Evolutionary conservation across 2,113 vertebrate species (phyloP).

Genomic region (Hippocampus barbouri): DNA sequence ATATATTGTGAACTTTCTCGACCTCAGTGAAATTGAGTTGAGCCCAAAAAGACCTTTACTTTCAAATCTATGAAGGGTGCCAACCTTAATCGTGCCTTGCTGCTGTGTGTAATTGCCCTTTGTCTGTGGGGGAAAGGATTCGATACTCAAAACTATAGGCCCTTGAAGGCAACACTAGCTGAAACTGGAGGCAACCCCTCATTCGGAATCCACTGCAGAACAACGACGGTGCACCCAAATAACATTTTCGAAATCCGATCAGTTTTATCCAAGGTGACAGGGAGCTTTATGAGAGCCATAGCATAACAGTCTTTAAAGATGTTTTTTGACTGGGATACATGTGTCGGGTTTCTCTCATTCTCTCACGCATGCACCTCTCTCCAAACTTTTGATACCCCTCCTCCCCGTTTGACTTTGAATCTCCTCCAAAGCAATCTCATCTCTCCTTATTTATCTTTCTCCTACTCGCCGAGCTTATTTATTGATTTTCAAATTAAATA

Average conservation of each 20-base stretch:
- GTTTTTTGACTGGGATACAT: constrained; percentile 51
- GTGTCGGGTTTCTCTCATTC: constrained; percentile 46
- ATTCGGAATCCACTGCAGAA: neutral
- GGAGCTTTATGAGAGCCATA: constrained; percentile 60
- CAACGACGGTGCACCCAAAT: constrained; percentile 7
- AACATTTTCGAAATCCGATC: constrained; percentile 46
- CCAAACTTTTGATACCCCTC: constrained; percentile 48
- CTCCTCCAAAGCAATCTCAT: constrained; percentile 43
- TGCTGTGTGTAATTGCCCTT: constrained; percentile 52
- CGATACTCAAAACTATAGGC: constrained; percentile 25
- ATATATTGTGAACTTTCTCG: constrained; percentile 58
- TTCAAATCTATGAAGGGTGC: constrained; percentile 54
- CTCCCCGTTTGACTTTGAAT: constrained; percentile 60
- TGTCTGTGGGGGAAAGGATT: constrained; percentile 34
- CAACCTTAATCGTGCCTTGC: constrained; percentile 47
- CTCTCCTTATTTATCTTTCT: constrained; percentile 32
- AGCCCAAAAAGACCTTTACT: constrained; percentile 55
- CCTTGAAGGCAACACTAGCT: constrained; percentile 38
- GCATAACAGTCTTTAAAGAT: constrained; percentile 60
- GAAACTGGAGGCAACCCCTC: constrained; percentile 40
- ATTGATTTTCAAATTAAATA: constrained; percentile 39
- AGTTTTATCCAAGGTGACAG: constrained; percentile 62
- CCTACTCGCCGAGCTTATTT: constrained; percentile 23
- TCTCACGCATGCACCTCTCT: constrained; percentile 44
- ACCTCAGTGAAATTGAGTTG: constrained; percentile 63